A percentile compares a stretch with the other conserved stretches of the same genome.
Conservation (phyloP, 2,113 vertebrate genomes). For the Elachura formosa region DNA sequence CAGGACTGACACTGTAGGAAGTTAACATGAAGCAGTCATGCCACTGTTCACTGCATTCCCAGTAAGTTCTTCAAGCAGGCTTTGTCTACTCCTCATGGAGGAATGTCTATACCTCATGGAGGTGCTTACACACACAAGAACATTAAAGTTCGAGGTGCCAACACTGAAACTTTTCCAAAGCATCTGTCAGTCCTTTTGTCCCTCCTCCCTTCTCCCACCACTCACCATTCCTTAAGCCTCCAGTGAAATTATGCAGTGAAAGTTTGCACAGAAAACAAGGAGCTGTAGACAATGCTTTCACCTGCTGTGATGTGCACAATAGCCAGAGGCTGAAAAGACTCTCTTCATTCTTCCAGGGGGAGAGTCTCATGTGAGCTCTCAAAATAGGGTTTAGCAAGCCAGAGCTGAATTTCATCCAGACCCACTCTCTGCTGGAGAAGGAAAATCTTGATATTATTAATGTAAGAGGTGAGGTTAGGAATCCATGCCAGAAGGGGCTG, state of each 20-base stretch:
- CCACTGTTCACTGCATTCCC: not conserved
- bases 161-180: not conserved
- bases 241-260: not conserved
- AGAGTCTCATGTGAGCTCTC: constrained; percentile 1
- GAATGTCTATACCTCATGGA: not conserved
- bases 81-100: not conserved
- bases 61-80: not conserved
- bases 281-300: not conserved
- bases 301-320: constrained; percentile 8
- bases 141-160: not conserved
- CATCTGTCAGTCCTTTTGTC: not conserved
- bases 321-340: not conserved
- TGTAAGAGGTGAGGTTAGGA: constrained; percentile 24
- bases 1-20: not conserved
- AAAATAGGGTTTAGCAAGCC: constrained; percentile 8
- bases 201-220: not conserved
- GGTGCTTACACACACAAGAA: not conserved
- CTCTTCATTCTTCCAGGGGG: not conserved
- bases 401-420: constrained; percentile 23
- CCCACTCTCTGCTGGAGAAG: constrained; percentile 22
- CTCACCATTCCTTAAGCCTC: not conserved
- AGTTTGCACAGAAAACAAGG: not conserved
- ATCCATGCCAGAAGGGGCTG: not conserved
- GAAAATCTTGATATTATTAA: constrained; percentile 41
- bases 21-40: not conserved